Percentiles rank a stretch among this genome's conserved stretches.
These are phyloP conservation scores for Hozukius guyotensis DNA, from an alignment of 2,797 vertebrate species.

Conservation along the genomic window DNA sequence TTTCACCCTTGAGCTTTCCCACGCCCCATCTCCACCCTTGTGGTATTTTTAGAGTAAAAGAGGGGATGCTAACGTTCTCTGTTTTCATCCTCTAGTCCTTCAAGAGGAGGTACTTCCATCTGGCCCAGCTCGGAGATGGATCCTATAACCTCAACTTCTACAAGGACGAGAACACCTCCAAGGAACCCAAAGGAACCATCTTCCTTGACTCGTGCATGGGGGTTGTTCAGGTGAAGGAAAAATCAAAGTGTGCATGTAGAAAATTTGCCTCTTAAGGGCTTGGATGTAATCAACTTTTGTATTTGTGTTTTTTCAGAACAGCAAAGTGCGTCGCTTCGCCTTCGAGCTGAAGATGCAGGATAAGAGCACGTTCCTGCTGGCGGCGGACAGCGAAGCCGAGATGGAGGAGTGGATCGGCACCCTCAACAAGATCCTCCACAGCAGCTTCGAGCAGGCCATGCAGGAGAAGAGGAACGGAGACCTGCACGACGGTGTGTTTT, in stretches of 20 bases:
- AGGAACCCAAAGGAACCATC: constrained; percentile 99
- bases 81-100: constrained; percentile 87
- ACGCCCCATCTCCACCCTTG: constrained; percentile 23
- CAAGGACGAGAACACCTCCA: constrained; percentile 99
- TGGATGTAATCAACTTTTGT: not conserved
- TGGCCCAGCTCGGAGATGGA: constrained; percentile 96
- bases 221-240: constrained; percentile 90
- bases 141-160: constrained; percentile 99
- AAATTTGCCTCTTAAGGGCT: not conserved
- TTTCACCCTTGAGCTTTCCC: constrained; percentile 31
- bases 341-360: constrained; percentile 99
- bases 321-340: constrained; percentile 94
- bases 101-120: constrained; percentile 98
- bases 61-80: constrained; percentile 22
- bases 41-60: constrained; percentile 49
- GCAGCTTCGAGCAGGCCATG: constrained; percentile 95
- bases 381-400: constrained; percentile 93
- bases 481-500: constrained; percentile 87
- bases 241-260: not conserved
- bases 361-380: constrained; percentile 96
- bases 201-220: constrained; percentile 99
- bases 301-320: constrained; percentile 85
- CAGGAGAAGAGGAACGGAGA: constrained; percentile 97
- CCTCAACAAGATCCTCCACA: constrained; percentile 97
- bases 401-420: constrained; percentile 97